These are phyloP conservation scores for Melipona beecheii DNA, from an alignment of 2,888 invertebrate species.

Conservation along the genomic window DNA sequence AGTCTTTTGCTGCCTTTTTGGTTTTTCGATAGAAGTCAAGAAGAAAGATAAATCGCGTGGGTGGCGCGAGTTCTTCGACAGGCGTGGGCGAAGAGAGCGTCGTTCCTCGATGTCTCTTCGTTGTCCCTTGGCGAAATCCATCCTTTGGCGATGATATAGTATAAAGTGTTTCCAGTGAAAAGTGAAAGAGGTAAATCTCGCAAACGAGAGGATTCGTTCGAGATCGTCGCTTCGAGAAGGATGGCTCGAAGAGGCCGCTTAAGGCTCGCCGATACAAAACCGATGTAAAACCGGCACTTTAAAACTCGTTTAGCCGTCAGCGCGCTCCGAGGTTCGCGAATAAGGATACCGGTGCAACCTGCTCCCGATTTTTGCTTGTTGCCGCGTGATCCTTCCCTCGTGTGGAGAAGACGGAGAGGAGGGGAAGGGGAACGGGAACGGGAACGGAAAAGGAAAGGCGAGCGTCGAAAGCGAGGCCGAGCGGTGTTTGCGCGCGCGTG, in stretches of 20 bases:
- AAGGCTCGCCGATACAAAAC: slow-evolving; percentile 37
- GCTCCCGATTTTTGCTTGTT: slow-evolving; percentile 60
- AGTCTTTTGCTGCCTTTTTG: too few relatives aligned
- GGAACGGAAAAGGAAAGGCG: slow-evolving; percentile 34
- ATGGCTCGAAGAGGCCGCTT: slow-evolving; percentile 14
- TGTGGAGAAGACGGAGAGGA: neutral
- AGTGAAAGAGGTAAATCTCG: too few relatives aligned
- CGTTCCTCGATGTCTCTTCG: slow-evolving; percentile 55
- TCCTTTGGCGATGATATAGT: too few relatives aligned
- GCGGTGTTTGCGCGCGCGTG: slow-evolving; percentile 31
- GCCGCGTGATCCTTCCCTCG: slow-evolving; percentile 35
- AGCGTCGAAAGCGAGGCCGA: slow-evolving; percentile 48
- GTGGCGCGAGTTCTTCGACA: neutral
- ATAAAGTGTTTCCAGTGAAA: too few relatives aligned
- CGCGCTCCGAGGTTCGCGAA: slow-evolving; percentile 23
- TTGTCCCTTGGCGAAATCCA: slow-evolving; percentile 3
- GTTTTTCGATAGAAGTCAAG: neutral
- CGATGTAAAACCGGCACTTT: slow-evolving; percentile 65
- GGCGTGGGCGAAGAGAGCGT: slow-evolving; percentile 34
- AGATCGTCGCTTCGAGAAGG: neutral
- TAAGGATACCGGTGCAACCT: slow-evolving; percentile 64
- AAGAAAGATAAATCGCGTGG: neutral
- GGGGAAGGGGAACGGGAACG: slow-evolving; percentile 6
- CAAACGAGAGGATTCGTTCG: neutral
- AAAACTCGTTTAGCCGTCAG: slow-evolving; percentile 58